phyloP scores from a whole-genome alignment of 92 coral and sea anemone species.

The Pocillopora grandis region DNA sequence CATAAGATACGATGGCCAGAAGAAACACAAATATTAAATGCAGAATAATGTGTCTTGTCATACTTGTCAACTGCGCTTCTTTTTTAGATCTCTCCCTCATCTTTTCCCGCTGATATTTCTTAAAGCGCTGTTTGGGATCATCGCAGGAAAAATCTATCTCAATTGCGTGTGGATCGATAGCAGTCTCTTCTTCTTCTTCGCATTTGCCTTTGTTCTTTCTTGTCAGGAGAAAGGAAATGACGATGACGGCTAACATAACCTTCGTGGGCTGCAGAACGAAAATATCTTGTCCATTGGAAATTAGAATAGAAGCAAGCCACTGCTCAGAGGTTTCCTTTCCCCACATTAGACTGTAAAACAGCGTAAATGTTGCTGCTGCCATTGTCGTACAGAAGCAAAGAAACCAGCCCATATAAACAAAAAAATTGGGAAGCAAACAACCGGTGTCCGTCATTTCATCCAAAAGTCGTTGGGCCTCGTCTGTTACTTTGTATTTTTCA shows the following conservation, averaged over 20 bases:
- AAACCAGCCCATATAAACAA: conserved; percentile 64
- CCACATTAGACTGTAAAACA: conserved; percentile 65
- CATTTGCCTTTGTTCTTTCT: background rate
- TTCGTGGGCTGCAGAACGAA: conserved; percentile 56
- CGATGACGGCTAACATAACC: conserved; percentile 49
- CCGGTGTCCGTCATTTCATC: background rate
- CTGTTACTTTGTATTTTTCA: background rate
- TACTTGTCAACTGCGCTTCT: background rate
- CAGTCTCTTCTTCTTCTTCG: background rate
- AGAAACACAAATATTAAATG: conserved; percentile 11
- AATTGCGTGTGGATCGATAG: background rate
- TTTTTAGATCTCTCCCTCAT: conserved; percentile 12
- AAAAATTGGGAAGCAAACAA: conserved; percentile 61
- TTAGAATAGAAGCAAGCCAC: conserved; percentile 54
- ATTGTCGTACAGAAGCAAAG: conserved; percentile 40
- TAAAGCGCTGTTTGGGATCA: conserved; percentile 28
- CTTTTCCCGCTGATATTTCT: conserved; percentile 7
- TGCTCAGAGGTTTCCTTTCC: conserved; percentile 53
- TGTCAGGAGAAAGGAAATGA: conserved; percentile 34
- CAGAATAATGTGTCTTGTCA: background rate
- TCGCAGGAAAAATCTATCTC: background rate
- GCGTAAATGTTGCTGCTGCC: conserved; percentile 56
- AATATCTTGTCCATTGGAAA: conserved; percentile 48
- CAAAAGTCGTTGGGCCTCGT: background rate
- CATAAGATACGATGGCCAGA: conserved; percentile 30